Evolutionary conservation across 1,140 invertebrate genomes (phyloP).

Genomic region (Lasioglossum baleicum): DNA sequence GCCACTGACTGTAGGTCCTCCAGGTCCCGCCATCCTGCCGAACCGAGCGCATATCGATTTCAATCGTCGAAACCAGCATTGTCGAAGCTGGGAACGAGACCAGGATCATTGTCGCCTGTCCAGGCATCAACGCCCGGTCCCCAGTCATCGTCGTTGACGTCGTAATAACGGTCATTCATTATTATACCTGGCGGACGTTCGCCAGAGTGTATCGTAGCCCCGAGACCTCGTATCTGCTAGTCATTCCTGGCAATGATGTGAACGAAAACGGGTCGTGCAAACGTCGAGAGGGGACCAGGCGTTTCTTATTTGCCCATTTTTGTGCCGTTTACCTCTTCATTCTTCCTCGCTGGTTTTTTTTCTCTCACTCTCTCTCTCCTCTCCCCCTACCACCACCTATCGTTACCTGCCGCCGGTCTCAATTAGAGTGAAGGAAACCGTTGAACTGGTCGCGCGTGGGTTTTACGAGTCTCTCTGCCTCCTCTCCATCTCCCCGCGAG

Average conservation of each 20-base stretch:
- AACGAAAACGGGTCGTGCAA: constrained; percentile 40
- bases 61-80: not conserved
- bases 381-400: not conserved
- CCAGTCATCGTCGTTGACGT: constrained; percentile 27
- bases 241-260: constrained; percentile 65
- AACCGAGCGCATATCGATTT: constrained; percentile 13
- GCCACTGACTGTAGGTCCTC: too few relatives aligned
- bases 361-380: too few relatives aligned
- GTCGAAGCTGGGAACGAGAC: not conserved
- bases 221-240: constrained; percentile 60
- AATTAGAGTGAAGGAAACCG: constrained; percentile 34
- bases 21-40: too few relatives aligned
- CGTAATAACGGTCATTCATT: constrained; percentile 63
- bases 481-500: not conserved
- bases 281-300: constrained; percentile 7
- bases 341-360: constrained; percentile 36
- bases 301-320: constrained; percentile 65
- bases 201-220: not conserved
- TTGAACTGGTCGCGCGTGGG: constrained; percentile 20
- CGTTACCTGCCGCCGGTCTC: constrained; percentile 38
- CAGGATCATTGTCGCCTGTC: not conserved
- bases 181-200: constrained; percentile 56
- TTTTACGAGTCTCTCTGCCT: constrained; percentile 3
- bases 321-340: constrained; percentile 60
- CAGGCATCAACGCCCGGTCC: not conserved